These are phyloP conservation scores for Serripes groenlandicus DNA, from an alignment of 2,888 invertebrate species.

Conservation along the genomic window DNA sequence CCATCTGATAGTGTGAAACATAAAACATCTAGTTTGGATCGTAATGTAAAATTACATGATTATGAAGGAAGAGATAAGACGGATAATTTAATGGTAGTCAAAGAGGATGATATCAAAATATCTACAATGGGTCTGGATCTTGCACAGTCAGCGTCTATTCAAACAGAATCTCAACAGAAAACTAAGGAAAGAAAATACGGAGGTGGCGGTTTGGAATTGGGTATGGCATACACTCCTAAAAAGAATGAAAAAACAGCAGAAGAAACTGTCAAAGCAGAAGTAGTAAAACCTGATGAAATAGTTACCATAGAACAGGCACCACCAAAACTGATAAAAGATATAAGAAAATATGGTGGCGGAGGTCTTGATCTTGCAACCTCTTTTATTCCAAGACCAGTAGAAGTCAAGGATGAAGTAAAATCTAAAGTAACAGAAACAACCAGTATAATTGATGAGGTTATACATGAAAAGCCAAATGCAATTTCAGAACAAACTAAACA, in stretches of 20 bases:
- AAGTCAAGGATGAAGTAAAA: not conserved
- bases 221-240: constrained; percentile 18
- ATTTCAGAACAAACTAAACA: not conserved
- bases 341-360: constrained; percentile 18
- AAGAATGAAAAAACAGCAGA: constrained; percentile 26
- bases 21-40: constrained; percentile 22
- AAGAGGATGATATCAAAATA: not conserved
- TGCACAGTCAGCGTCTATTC: not conserved
- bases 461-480: not conserved
- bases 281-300: not conserved
- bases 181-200: constrained; percentile 12
- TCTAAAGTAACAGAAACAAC: not conserved
- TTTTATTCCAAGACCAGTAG: constrained; percentile 10
- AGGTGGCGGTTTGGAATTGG: constrained; percentile 16
- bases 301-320: not conserved
- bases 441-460: not conserved
- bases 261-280: constrained; percentile 1
- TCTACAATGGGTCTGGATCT: not conserved
- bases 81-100: not conserved
- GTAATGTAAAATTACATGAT: constrained; percentile 15
- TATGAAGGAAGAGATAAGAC: not conserved
- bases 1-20: constrained; percentile 11
- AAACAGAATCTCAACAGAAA: constrained; percentile 1
- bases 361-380: constrained; percentile 9
- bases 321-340: constrained; percentile 5